A percentile compares a stretch with the other conserved stretches of the same genome.
Conservation (phyloP, 2,888 invertebrate genomes). For the Synergus itoensis region DNA sequence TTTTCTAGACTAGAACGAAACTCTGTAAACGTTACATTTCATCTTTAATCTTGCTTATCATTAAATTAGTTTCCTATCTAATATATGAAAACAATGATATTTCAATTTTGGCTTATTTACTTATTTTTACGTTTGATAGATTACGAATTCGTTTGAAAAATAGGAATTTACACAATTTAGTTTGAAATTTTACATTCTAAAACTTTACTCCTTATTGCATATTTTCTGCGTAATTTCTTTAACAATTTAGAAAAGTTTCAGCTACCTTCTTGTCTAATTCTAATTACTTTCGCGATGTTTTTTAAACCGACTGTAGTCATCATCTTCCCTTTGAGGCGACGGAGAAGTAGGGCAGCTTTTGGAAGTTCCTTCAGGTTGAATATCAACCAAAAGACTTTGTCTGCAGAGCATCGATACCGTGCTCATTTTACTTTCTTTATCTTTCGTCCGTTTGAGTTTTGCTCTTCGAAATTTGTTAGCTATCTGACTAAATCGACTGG, state of each 20-base stretch:
- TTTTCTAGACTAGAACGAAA: constrained; percentile 12
- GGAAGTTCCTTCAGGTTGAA: constrained; percentile 63
- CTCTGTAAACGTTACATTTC: not conserved
- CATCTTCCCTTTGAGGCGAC: constrained; percentile 50
- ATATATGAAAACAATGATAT: not conserved
- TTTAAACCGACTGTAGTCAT: constrained; percentile 47
- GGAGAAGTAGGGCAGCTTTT: constrained; percentile 60
- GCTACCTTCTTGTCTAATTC: not conserved
- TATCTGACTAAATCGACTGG: constrained; percentile 71
- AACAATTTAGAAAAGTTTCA: not conserved
- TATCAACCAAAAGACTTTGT: constrained; percentile 86
- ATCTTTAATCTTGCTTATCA: not conserved
- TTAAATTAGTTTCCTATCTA: not conserved
- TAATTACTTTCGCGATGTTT: constrained; percentile 48
- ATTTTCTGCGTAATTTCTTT: not conserved
- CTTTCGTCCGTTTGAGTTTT: constrained; percentile 78
- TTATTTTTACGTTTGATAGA: not conserved
- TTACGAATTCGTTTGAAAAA: not conserved
- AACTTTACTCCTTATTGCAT: not conserved
- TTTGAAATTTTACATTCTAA: not conserved
- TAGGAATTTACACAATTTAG: not conserved
- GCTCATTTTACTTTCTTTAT: constrained; percentile 78
- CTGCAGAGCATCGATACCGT: constrained; percentile 86
- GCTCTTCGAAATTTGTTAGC: constrained; percentile 82
- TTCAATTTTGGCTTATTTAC: not conserved